Evolutionary conservation across 2,888 invertebrate species (phyloP).

Genomic region (Ceratothoa steindachneri): DNA sequence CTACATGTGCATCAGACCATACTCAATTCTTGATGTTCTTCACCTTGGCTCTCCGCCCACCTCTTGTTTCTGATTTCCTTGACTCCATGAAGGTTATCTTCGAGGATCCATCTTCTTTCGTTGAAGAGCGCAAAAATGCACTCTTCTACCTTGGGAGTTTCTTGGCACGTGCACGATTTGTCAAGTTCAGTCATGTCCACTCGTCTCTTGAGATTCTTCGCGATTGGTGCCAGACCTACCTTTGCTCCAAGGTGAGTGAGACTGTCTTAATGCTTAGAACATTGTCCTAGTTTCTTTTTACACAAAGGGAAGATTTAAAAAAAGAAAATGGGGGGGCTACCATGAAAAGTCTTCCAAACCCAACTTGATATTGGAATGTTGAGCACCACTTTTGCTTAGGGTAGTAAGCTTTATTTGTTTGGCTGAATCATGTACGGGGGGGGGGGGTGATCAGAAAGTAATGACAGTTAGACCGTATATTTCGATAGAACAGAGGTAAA

Average conservation of each 20-base stretch:
- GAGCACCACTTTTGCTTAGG: no score
- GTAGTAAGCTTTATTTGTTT: no score
- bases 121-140: slow-evolving; percentile 65
- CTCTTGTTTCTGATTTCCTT: slow-evolving; percentile 63
- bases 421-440: no score
- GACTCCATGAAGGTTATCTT: slow-evolving; percentile 67
- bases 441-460: no score
- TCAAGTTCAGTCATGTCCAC: slow-evolving; percentile 64
- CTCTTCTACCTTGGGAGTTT: slow-evolving; percentile 73
- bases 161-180: slow-evolving; percentile 64
- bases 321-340: no score
- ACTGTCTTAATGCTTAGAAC: no score
- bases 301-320: no score
- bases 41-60: slow-evolving; percentile 59
- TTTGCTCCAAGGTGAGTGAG: slow-evolving; percentile 56
- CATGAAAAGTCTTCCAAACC: no score
- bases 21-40: slow-evolving; percentile 74
- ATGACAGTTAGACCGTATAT: no score
- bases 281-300: no score
- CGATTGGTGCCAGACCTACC: slow-evolving; percentile 80
- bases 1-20: slow-evolving; percentile 76
- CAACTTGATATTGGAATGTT: no score
- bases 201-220: slow-evolving; percentile 66
- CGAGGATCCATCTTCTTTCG: slow-evolving; percentile 59
- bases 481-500: no score